Evolutionary conservation across 1,140 invertebrate genomes (phyloP).

Genomic region (Drosophila bocki): DNA sequence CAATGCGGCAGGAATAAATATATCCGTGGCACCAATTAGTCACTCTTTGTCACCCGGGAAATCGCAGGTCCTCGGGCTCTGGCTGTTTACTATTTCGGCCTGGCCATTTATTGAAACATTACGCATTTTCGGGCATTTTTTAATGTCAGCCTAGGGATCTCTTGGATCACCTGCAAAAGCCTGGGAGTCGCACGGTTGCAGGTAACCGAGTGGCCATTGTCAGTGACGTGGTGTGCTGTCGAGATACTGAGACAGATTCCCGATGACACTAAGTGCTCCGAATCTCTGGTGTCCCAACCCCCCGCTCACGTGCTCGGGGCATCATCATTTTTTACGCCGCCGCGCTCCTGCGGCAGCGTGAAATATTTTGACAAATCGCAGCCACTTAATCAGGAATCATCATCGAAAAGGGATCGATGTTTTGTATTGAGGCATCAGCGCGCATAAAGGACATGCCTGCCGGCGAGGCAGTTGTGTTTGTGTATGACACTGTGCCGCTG

Average conservation of each 20-base stretch:
- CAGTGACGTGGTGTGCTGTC: slow-evolving; percentile 27
- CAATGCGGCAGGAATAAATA: slow-evolving; percentile 47
- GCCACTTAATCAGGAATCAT: slow-evolving; percentile 84
- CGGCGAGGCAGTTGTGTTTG: slow-evolving; percentile 4
- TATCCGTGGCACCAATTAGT: slow-evolving; percentile 64
- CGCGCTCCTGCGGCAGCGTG: slow-evolving; percentile 51
- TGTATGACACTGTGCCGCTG: slow-evolving; percentile 15
- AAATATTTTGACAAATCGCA: slow-evolving; percentile 85
- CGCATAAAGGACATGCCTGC: slow-evolving; percentile 57
- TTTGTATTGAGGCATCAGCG: slow-evolving; percentile 74
- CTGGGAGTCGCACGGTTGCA: slow-evolving; percentile 76
- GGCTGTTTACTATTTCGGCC: slow-evolving; percentile 68
- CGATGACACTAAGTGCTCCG: slow-evolving; percentile 52
- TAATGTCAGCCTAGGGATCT: slow-evolving; percentile 67
- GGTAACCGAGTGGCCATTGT: slow-evolving; percentile 71
- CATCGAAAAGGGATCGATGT: slow-evolving; percentile 82
- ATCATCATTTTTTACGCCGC: slow-evolving; percentile 17
- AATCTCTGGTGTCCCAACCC: slow-evolving; percentile 32
- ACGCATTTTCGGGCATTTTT: slow-evolving; percentile 74
- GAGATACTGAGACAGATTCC: slow-evolving; percentile 57
- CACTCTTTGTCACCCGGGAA: slow-evolving; percentile 52
- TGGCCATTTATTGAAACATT: slow-evolving; percentile 76
- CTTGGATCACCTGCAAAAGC: slow-evolving; percentile 30
- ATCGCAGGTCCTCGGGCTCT: slow-evolving; percentile 42
- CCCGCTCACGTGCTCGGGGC: slow-evolving; percentile 63